Evolutionary conservation across 2,888 invertebrate genomes (phyloP).

Genomic region (Formica aserva): DNA sequence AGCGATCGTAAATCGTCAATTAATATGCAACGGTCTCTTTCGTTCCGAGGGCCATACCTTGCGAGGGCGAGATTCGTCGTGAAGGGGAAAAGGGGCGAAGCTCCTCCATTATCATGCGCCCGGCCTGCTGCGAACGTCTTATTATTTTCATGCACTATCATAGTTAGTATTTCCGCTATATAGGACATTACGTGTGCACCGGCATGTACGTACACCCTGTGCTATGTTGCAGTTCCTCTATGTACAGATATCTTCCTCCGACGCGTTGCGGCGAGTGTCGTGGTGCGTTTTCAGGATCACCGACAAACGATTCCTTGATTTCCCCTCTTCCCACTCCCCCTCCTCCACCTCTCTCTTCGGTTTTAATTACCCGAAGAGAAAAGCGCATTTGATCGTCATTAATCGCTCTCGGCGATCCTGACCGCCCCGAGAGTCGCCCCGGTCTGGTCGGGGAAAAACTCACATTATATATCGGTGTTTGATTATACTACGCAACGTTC

Average conservation of each 20-base stretch:
- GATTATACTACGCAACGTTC: slow-evolving; percentile 85
- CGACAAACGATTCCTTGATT: slow-evolving; percentile 28
- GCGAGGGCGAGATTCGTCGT: slow-evolving; percentile 70
- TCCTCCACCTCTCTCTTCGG: neutral
- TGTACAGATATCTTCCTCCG: slow-evolving; percentile 70
- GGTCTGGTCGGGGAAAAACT: slow-evolving; percentile 72
- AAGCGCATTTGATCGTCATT: neutral
- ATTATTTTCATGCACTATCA: slow-evolving; percentile 74
- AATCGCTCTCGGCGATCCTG: slow-evolving; percentile 56
- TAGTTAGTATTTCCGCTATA: slow-evolving; percentile 74
- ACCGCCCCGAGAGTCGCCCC: slow-evolving; percentile 69
- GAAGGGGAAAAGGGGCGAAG: slow-evolving; percentile 71
- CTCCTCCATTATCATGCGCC: slow-evolving; percentile 56
- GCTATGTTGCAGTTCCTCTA: slow-evolving; percentile 71
- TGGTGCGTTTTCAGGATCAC: slow-evolving; percentile 55
- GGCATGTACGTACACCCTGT: slow-evolving; percentile 77
- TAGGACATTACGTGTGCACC: slow-evolving; percentile 79
- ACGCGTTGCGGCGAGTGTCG: slow-evolving; percentile 54
- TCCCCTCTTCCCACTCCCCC: too few species aligned
- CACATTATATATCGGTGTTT: slow-evolving; percentile 81
- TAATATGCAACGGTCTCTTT: slow-evolving; percentile 32
- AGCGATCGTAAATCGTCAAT: slow-evolving; percentile 26
- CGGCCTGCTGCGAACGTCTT: slow-evolving; percentile 69
- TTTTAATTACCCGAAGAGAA: neutral
- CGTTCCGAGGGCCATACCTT: slow-evolving; percentile 46